Evolutionary conservation across 2,888 invertebrate species (phyloP), one percentile per base, ranked within the genome.

Genomic region (Lobophora halterata): DNA sequence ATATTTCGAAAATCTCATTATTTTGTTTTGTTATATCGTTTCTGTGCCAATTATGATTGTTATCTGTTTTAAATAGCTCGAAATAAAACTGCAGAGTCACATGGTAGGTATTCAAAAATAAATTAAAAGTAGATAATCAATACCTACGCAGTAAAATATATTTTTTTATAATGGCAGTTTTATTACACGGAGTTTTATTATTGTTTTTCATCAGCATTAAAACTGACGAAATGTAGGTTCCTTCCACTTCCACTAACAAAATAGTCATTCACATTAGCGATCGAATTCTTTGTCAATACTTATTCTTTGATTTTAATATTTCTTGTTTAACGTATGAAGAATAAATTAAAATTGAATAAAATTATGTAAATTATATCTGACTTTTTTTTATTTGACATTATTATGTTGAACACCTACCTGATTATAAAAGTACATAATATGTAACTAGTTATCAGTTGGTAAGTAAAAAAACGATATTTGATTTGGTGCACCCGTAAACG

Each of bases 41-140:
- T 76, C 73, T 70, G 86, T 82, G 85, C 82, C 83, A 82, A 82
- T 75, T 33, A 18, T 35, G 21, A 34, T 3, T 28, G 19, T 28
- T 33, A 69, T 74, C 50, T 72, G 59, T 65, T 60, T 32, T 58
- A 23, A 34, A 7, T 59, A 61, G 57, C 58, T 40, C 44, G 63
- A 63, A 64, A 68, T 58, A 58, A 66, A 66, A 63, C 59, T 41
- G 37, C 24, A 21, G 20, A 3, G 19, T 21, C n/a, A 21, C 21
- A 37, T 35, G 16, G 13, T 17, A 7, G 10, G 13, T 26, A 43
- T 37, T 43, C 37, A 37, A 37, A 25, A 12, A 6, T 25, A 7
- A 13, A 24, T 11, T 34, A 30, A 13, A 28, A 21, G 13, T 7
- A 20, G 11, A 8, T 30, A 21, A 1, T 10, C 13, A 28, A 5